Evolutionary conservation across 2,888 invertebrate genomes (phyloP), one percentile per base, ranked within the genome.

Genomic region (Erebia epiphron): DNA sequence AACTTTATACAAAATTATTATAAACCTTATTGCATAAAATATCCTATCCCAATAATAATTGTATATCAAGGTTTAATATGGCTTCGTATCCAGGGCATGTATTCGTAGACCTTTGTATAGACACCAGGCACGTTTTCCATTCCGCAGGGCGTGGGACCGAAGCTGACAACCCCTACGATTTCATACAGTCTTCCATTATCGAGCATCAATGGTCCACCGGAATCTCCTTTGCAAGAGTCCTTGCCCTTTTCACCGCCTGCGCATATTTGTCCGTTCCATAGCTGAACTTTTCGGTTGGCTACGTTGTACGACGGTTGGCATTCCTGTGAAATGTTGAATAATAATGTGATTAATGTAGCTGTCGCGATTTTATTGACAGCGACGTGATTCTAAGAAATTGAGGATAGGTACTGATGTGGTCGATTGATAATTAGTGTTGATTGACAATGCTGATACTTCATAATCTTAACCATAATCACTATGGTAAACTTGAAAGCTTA

Each of bases 141-240:
- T 0, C 95, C 96, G 78, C 96, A 96, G 0, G 94, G 94, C 0
- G 91, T 88, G 0, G 95, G 95, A 1, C 96, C 96, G 76, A 94
- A 95, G 13, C 95, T 96, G 14, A 95, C 95, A 3, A 96, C 84
- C 0, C 96, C 96, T 0, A 82, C 72, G 0, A 83, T 79, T 57
- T 89, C 89, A 21, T 82, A 82, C 1, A 69, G 74, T 10, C 79
- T 79, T 7, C 76, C 79, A 26, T 82, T 84, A 10, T 87, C 81
- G 13, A 81, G 82, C 93, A 95, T 95, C 2, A 96, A 86, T 0
- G 96, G 95, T 0, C 96, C 96, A 0, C 96, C 96, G 49, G 95
- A 95, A 78, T 95, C 95, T 0, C 95, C 95, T 56, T 90, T 84
- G 78, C 95, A 96, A 0, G 95, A 94, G 82, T 95, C 95, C 76